Evolutionary conservation across 2,113 vertebrate genomes (phyloP).

Genomic region (cattle (Bos taurus)): ARS-UCD2.0 NC_037328.1:150241501-150242000

Average conservation of each 20-base stretch:
- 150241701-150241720: not conserved
- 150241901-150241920: not conserved
- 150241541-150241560: not conserved
- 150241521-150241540: not conserved
- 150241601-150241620: not conserved
- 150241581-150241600: not conserved
- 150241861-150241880: not conserved
- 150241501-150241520: not conserved
- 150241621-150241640: not conserved
- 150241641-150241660: not conserved
- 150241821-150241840: not conserved
- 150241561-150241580: not conserved
- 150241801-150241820: not conserved
- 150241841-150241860: not conserved
- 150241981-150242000: not conserved
- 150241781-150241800: not conserved
- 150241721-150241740: not conserved
- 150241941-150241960: not conserved
- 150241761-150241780: not conserved
- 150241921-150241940: not conserved
- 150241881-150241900: not conserved
- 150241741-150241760: not conserved
- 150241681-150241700: not conserved
- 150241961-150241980: not conserved
- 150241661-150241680: conserved; percentile 11